A percentile compares a stretch with the other conserved stretches of the same genome.
Conservation (phyloP, 2,888 invertebrate genomes). For the Acleris literana region DNA sequence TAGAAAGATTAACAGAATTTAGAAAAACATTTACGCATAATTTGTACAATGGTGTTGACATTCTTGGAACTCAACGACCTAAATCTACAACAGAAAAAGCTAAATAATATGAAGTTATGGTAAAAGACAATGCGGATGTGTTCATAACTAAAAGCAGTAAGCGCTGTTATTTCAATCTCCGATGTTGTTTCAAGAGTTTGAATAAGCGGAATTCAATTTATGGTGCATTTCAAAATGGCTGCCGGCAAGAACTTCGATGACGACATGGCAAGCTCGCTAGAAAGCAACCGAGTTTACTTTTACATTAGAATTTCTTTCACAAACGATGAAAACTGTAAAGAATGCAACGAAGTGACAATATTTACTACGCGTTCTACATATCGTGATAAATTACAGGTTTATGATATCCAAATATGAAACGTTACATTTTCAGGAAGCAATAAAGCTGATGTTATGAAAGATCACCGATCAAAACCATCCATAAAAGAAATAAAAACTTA, state of each 20-base stretch:
- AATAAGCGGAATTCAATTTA: slow-evolving; percentile 13
- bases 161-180: slow-evolving; percentile 2
- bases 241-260: neutral
- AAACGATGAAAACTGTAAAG: neutral
- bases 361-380: neutral
- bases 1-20: neutral
- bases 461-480: slow-evolving; percentile 52
- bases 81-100: neutral
- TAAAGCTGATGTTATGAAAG: slow-evolving; percentile 53
- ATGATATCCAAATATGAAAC: slow-evolving; percentile 5
- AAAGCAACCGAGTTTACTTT: neutral
- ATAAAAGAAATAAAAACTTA: slow-evolving; percentile 62
- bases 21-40: neutral
- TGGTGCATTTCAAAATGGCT: neutral
- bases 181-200: slow-evolving; percentile 8
- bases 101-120: neutral
- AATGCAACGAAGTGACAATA: neutral
- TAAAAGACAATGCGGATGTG: slow-evolving; percentile 16
- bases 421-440: slow-evolving; percentile 54
- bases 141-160: slow-evolving; percentile 26
- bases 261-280: neutral
- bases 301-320: neutral
- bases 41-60: neutral
- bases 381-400: neutral
- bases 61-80: neutral